Evolutionary conservation across 2,888 invertebrate species (phyloP).

Genomic region (Tenthredo scrophulariae): DNA sequence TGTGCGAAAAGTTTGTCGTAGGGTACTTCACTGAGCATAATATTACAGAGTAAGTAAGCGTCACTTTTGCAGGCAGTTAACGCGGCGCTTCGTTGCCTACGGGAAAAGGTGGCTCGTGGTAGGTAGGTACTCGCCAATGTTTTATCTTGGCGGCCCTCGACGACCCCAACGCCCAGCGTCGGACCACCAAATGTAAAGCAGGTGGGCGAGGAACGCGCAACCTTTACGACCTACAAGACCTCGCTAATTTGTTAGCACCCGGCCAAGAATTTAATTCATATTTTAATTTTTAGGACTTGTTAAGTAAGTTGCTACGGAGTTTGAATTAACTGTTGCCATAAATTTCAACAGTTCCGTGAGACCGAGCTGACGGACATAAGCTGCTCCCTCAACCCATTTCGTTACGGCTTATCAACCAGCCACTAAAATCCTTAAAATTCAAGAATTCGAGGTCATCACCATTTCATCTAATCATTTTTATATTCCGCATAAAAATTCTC

Average conservation of each 20-base stretch:
- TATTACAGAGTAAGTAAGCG: constrained; percentile 51
- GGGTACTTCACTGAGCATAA: constrained; percentile 48
- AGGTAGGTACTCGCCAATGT: constrained; percentile 33
- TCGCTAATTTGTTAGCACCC: constrained; percentile 53
- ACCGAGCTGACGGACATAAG: constrained; percentile 41
- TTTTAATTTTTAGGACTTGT: constrained; percentile 53
- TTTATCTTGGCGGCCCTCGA: constrained; percentile 37
- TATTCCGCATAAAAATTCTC: background rate
- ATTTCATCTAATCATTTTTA: background rate
- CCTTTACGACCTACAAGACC: constrained; percentile 53
- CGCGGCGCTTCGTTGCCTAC: constrained; percentile 34
- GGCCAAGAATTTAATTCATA: constrained; percentile 52
- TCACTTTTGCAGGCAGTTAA: constrained; percentile 51
- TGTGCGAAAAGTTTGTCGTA: constrained; percentile 36
- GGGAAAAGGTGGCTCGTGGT: constrained; percentile 26
- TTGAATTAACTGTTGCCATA: constrained; percentile 50
- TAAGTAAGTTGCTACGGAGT: constrained; percentile 52
- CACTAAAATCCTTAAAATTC: background rate
- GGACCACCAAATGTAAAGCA: constrained; percentile 51
- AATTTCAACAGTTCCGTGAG: constrained; percentile 20
- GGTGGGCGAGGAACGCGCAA: constrained; percentile 46
- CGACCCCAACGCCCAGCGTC: constrained; percentile 43
- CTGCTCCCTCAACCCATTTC: constrained; percentile 25
- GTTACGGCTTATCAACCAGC: constrained; percentile 17
- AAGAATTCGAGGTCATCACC: background rate